Evolutionary conservation across 2,797 vertebrate genomes (phyloP).

Genomic region (Glyptemys insculpta): DNA sequence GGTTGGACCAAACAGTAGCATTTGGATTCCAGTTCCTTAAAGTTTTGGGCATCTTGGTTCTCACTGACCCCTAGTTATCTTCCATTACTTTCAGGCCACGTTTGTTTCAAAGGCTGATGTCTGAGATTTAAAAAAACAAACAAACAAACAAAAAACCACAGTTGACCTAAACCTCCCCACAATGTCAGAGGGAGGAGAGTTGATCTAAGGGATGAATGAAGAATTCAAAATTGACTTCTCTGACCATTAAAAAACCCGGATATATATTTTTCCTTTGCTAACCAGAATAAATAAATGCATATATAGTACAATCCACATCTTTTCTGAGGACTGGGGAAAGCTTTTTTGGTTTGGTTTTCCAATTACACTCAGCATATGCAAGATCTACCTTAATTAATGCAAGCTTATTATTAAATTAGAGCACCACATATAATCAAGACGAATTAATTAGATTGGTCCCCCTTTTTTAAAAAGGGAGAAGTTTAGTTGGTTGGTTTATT

Average conservation of each 20-base stretch:
- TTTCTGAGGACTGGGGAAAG: not conserved
- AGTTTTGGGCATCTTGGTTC: not conserved
- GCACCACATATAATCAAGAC: slow-evolving; percentile 61
- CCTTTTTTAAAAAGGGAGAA: slow-evolving; percentile 40
- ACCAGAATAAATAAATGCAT: not conserved
- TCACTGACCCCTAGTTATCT: not conserved
- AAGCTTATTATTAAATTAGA: slow-evolving; percentile 70
- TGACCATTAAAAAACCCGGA: not conserved
- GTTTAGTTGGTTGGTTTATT: slow-evolving; percentile 56
- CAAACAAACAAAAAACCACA: too few species aligned
- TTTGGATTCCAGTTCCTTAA: not conserved
- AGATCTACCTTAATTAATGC: slow-evolving; percentile 65
- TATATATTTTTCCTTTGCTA: not conserved
- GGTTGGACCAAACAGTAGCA: not conserved
- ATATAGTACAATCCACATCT: not conserved
- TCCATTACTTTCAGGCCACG: not conserved
- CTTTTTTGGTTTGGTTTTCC: slow-evolving; percentile 18
- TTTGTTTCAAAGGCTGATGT: not conserved
- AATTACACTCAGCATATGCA: slow-evolving; percentile 25
- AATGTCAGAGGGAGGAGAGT: not conserved
- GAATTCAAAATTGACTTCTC: not conserved
- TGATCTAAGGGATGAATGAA: not conserved
- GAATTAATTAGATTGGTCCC: slow-evolving; percentile 61
- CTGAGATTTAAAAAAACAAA: not conserved
- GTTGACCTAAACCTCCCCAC: not conserved